Evolutionary conservation across 2,113 vertebrate species (phyloP).

Genomic region (Ceyx margarethae): DNA sequence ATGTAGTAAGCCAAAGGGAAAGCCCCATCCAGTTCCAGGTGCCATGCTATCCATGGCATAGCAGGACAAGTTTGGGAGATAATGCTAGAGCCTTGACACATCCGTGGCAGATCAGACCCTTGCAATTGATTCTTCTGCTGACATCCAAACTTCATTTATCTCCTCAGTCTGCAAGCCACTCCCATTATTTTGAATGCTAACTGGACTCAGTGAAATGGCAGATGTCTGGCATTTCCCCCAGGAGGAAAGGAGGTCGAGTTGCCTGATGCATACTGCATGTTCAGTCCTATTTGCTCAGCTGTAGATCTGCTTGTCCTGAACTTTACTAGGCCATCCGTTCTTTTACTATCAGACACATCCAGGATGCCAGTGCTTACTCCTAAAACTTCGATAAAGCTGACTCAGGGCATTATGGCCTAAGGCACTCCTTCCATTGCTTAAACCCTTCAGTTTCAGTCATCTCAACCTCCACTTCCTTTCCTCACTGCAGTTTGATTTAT

Average conservation of each 20-base stretch:
- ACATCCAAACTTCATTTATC: neutral
- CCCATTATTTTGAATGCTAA: neutral
- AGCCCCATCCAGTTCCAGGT: neutral
- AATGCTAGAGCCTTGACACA: neutral
- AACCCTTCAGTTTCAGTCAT: neutral
- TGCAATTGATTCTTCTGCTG: neutral
- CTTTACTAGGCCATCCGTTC: neutral
- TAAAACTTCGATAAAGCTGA: neutral
- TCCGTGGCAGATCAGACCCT: neutral
- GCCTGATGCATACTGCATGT: neutral
- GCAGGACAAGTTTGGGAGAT: neutral
- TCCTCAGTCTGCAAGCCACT: neutral
- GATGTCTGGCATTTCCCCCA: neutral
- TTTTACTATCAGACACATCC: neutral
- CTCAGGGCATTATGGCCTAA: rapidly evolving
- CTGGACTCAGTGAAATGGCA: neutral
- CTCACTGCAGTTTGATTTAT: neutral
- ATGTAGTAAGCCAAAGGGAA: neutral
- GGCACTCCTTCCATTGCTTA: neutral
- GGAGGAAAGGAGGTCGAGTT: neutral
- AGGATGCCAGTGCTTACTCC: neutral
- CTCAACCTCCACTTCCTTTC: neutral
- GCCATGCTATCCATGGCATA: rapidly evolving
- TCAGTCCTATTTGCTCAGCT: conserved; percentile 23
- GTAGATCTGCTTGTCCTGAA: neutral